Base-by-base conservation (phyloP, 2,888 invertebrate species). In the Platypus cylindrus region DNA sequence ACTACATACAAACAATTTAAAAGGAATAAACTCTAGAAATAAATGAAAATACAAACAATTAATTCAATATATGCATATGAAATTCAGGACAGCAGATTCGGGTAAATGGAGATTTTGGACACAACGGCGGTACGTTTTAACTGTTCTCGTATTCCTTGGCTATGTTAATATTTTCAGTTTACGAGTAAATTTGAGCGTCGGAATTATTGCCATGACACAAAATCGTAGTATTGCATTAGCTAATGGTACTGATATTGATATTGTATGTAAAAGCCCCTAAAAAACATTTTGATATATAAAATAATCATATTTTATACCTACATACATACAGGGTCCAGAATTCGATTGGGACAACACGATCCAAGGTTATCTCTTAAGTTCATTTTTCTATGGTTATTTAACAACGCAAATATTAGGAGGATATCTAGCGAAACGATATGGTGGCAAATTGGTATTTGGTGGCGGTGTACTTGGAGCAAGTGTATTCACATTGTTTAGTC, bases 361-460 rank as follows among this genome's bases (percentile, higher is more conserved):
- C 17, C 81, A 79, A 59, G 87, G 87, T 1, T 62, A 80, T 32
- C 72, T 90, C 17, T 60, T 90, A 32, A 83, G 85, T 50, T 82
- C 86, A 0, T 90, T 89, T 63, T 90, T 89, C 66, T 87, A 86
- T 53, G 89, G 89, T 0, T 90, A 90, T 60, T 72, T 89, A 34
- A 59, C 80, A 37, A 89, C 89, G 0, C 89, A 83, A 59, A 63
- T 89, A 25, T 69, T 81, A 1, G 89, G 87, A 1, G 89, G 89
- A 28, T 83, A 79, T 72, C 62, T 93, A 30, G 83, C 85, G 2
- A 74, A 79, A 47, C 74, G 73, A 56, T 73, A 85, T 54, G 93
- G 93, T 46, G 91, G 89, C 42, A 85, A 85, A 66, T 70, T 76
- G 47, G 72, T 83, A 9, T 82, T 80, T 56, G 85, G 83, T 16